These are phyloP conservation scores for Aramus guarauna DNA, from an alignment of 2,113 vertebrate species.

Conservation along the genomic window DNA sequence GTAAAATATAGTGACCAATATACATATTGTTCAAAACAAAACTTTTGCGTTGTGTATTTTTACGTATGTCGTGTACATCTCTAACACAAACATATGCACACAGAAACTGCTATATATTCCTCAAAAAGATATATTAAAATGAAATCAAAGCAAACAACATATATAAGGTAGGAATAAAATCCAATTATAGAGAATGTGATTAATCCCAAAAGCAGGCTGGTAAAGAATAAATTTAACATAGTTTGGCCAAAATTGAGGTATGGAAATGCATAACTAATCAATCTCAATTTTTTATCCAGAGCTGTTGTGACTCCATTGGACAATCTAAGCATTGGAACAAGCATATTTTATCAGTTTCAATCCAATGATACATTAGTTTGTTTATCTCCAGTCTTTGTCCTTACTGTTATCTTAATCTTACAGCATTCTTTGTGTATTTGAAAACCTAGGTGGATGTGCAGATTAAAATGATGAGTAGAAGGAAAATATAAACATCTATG, in stretches of 20 bases:
- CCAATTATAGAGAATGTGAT: neutral
- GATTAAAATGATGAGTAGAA: neutral
- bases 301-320: neutral
- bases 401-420: neutral
- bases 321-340: neutral
- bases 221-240: neutral
- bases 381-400: neutral
- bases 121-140: neutral
- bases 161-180: neutral
- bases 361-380: neutral
- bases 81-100: neutral
- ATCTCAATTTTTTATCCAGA: neutral
- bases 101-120: neutral
- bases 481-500: neutral
- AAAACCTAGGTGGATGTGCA: neutral
- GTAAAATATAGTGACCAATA: neutral
- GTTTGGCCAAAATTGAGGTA: neutral
- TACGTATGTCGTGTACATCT: neutral
- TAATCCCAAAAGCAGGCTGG: neutral
- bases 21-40: neutral
- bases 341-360: neutral
- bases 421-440: neutral
- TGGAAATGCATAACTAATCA: neutral
- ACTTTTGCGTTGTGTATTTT: neutral
- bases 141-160: neutral